A percentile compares a stretch with the other conserved stretches of the same genome.
Evolutionary conservation across 1,140 invertebrate genomes (phyloP).

Genomic region (Brevipalpus yothersi): DNA sequence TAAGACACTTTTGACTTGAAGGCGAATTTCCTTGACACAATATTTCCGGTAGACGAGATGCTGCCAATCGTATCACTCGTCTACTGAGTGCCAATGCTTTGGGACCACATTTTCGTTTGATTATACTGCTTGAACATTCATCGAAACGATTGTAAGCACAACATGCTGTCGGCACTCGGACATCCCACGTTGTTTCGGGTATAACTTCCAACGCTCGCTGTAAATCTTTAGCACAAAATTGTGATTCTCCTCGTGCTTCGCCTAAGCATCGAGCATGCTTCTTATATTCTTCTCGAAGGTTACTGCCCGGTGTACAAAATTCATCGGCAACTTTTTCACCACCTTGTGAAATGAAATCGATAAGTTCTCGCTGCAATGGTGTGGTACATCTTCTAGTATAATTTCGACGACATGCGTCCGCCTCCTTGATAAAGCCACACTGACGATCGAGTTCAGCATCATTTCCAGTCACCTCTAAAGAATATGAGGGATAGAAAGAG

Average conservation of each 20-base stretch:
- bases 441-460: slow-evolving; percentile 12
- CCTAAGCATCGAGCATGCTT: neutral
- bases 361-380: slow-evolving; percentile 13
- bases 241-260: neutral
- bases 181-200: slow-evolving; percentile 11
- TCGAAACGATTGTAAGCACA: slow-evolving; percentile 9
- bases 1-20: slow-evolving; percentile 1
- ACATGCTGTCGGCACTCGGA: slow-evolving; percentile 14
- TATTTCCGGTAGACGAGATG: slow-evolving; percentile 14
- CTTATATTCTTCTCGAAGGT: neutral
- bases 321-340: slow-evolving; percentile 11
- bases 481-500: neutral
- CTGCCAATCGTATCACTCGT: slow-evolving; percentile 11
- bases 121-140: slow-evolving; percentile 10
- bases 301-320: slow-evolving; percentile 14
- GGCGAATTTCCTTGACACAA: slow-evolving; percentile 8
- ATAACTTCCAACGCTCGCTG: slow-evolving; percentile 13
- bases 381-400: slow-evolving; percentile 13
- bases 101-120: slow-evolving; percentile 12
- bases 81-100: slow-evolving; percentile 7
- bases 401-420: slow-evolving; percentile 14
- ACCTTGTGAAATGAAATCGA: slow-evolving; percentile 14
- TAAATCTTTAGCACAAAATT: slow-evolving; percentile 13
- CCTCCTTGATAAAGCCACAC: slow-evolving; percentile 11
- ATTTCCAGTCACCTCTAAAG: slow-evolving; percentile 5